A percentile compares a stretch with the other conserved stretches of the same genome.
These are phyloP conservation scores for Drosophila bipectinata DNA, from an alignment of 1,140 invertebrate genomes.

Conservation along the genomic window DNA sequence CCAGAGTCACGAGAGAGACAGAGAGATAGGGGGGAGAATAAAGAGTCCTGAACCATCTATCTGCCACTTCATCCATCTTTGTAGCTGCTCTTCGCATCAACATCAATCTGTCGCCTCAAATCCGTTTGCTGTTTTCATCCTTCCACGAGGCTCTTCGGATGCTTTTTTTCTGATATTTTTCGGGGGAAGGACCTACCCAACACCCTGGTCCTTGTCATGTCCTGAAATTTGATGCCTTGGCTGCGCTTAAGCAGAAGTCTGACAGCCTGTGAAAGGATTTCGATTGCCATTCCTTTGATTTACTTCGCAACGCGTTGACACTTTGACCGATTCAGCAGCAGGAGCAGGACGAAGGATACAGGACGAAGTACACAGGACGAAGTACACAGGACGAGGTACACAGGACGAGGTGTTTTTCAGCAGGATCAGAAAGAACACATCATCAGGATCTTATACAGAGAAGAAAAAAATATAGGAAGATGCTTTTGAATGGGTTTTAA, in stretches of 20 bases:
- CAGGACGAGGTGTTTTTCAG: not conserved
- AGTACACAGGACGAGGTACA: not conserved
- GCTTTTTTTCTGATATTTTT: not conserved
- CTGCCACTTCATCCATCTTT: slow-evolving; percentile 46
- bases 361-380: not conserved
- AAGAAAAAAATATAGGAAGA: not conserved
- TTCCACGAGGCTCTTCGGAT: slow-evolving; percentile 2
- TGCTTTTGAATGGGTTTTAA: too few species aligned
- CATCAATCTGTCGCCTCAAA: slow-evolving; percentile 71
- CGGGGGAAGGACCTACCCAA: too few species aligned
- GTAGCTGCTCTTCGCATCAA: slow-evolving; percentile 44
- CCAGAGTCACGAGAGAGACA: not conserved
- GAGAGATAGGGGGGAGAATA: not conserved
- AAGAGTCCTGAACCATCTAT: slow-evolving; percentile 45
- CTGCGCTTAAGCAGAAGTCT: slow-evolving; percentile 52
- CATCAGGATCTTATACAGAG: not conserved
- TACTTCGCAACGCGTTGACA: slow-evolving; percentile 20
- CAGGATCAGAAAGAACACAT: not conserved
- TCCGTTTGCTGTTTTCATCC: slow-evolving; percentile 26
- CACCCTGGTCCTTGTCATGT: slow-evolving; percentile 4
- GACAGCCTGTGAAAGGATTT: slow-evolving; percentile 60
- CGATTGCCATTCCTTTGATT: slow-evolving; percentile 41
- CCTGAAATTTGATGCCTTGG: slow-evolving; percentile 52
- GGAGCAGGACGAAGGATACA: slow-evolving; percentile 1
- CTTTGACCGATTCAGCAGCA: not conserved